Conservation (phyloP, 2,888 invertebrate genomes). For the Chymomyza procnemis region DNA sequence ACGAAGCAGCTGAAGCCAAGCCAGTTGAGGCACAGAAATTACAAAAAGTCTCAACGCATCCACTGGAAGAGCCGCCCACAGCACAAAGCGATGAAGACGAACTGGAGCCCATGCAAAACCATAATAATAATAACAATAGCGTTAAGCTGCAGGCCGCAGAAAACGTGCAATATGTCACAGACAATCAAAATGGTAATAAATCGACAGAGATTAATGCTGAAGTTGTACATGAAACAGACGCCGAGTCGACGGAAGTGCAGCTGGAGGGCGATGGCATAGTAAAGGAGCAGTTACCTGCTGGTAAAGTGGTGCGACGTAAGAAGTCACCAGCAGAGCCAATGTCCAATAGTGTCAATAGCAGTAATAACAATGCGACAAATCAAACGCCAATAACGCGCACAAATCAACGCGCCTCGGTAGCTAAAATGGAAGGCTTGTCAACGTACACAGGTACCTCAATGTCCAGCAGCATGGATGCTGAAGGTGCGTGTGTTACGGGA, state of each 20-base stretch:
- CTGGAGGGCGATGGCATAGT: slow-evolving; percentile 80
- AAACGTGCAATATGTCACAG: slow-evolving; percentile 50
- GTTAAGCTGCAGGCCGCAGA: slow-evolving; percentile 9
- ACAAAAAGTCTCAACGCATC: slow-evolving; percentile 46
- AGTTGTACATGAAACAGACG: slow-evolving; percentile 52
- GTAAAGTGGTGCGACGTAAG: slow-evolving; percentile 81
- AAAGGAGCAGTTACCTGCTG: slow-evolving; percentile 85
- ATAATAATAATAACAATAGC: slow-evolving; percentile 24
- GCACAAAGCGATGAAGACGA: slow-evolving; percentile 48
- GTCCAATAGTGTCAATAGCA: slow-evolving; percentile 37
- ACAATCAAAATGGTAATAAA: slow-evolving; percentile 77
- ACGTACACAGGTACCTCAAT: slow-evolving; percentile 79
- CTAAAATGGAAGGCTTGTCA: slow-evolving; percentile 78
- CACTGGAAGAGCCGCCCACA: slow-evolving; percentile 33
- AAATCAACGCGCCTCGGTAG: slow-evolving; percentile 83
- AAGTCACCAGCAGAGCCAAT: slow-evolving; percentile 67
- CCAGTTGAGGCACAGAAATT: slow-evolving; percentile 35
- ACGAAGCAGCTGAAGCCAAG: slow-evolving; percentile 20
- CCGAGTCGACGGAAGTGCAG: slow-evolving; percentile 82
- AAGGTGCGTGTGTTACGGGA: slow-evolving; percentile 68
- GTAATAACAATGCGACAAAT: slow-evolving; percentile 7
- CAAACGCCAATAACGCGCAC: slow-evolving; percentile 66
- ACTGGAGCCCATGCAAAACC: slow-evolving; percentile 14
- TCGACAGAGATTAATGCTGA: slow-evolving; percentile 41
- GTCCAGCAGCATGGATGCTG: slow-evolving; percentile 80